Base-by-base conservation (phyloP, 2,113 vertebrate genomes). In the Corythaixoides concolor region DNA sequence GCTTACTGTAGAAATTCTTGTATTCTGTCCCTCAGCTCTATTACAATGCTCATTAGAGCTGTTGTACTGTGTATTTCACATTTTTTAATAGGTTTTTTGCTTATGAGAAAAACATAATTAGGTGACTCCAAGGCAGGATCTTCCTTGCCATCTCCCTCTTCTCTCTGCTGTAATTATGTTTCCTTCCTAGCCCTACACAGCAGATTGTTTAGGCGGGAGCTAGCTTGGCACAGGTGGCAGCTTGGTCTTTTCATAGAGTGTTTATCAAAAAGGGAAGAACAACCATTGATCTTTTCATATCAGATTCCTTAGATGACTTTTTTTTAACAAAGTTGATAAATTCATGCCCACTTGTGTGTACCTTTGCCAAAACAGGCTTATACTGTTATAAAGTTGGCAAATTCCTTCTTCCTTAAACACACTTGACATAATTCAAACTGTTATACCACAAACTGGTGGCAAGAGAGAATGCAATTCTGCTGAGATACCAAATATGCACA, bases 191-290 rank as follows among this genome's bases (percentile, higher is more conserved):
- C 55, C 70, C 73, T 73, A 67, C 82, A 13, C 37, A 33, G 35
- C 70, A 96, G 73, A 91, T 90, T 94, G 73, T 89, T 94, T 84
- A 96, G 45, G 62, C 15, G 17, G 55, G 67, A 95, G 50, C 67
- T 81, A 97, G 79, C 47, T 74, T 90, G 60, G 41, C 59, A 82
- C 62, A 91, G 79, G 92, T 94, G 90, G 72, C 41, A 88, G 59
- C 70, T 90, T 95, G 80, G 55, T 97, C 50, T 97, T 98, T 91
- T 92, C 90, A 86, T 50, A 83, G 72, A 95, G 69, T 67, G 49
- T 84, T 96, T 78, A 94, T 84, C 86, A 94, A 75, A 96, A 97
- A 93, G 33, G 47, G 89, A 95, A 88, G 62, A 90, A 92, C 77
- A 96, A 56, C 35, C 58, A 82, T 41, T 84, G 74, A 84, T 75